A percentile compares a stretch with the other conserved stretches of the same genome.
These are phyloP conservation scores for Tympanuchus pallidicinctus DNA, from an alignment of 2,113 vertebrate genomes.

Conservation along the genomic window DNA sequence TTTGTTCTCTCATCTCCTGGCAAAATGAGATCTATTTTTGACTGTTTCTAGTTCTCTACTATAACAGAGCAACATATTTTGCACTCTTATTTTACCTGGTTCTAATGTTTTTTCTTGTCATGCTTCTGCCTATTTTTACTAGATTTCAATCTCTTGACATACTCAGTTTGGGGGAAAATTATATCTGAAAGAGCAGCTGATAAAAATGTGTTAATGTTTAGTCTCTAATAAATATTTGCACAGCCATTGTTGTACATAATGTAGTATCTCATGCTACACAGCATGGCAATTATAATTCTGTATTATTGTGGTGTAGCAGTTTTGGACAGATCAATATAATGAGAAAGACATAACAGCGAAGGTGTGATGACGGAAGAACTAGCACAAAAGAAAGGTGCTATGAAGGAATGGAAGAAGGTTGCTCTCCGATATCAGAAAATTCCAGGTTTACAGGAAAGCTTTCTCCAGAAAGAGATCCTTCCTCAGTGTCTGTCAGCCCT, in stretches of 20 bases:
- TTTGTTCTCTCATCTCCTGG: background rate
- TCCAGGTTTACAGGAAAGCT: no score
- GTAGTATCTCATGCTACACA: background rate
- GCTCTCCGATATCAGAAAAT: no score
- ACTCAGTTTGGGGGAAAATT: background rate
- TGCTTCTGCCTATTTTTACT: background rate
- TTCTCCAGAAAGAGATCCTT: no score
- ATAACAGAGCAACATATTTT: conserved; percentile 3
- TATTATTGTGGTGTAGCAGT: background rate
- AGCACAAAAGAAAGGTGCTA: no score
- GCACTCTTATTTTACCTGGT: background rate
- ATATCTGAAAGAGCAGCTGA: background rate
- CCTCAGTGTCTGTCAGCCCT: no score
- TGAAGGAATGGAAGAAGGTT: no score
- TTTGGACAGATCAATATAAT: no score
- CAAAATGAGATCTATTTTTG: background rate
- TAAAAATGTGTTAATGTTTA: background rate
- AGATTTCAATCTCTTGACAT: background rate
- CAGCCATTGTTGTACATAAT: background rate
- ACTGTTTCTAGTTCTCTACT: background rate
- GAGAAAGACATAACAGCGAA: no score
- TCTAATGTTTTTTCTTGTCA: background rate
- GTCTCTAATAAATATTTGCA: background rate
- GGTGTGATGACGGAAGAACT: no score
- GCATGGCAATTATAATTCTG: background rate